Base-by-base conservation (phyloP, 2,113 vertebrate species). In the Catagonus wagneri region DNA sequence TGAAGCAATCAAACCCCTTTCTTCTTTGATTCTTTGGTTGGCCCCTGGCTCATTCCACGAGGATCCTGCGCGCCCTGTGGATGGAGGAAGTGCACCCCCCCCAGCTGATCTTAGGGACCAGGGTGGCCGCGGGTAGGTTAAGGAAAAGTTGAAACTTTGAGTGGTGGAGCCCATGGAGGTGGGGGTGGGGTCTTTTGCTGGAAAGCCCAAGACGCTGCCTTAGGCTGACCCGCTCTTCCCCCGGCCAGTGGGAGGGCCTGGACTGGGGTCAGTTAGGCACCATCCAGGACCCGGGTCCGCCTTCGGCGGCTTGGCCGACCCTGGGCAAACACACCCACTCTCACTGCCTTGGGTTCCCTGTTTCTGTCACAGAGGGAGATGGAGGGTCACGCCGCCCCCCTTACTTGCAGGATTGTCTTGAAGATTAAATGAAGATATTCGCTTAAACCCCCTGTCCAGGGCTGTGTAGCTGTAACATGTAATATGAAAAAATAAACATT, bases 131-230 rank as follows among this genome's bases (percentile, higher is more conserved):
- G 54, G n/a, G 32, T 3, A 68, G 52, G 3, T 14, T 25, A 54
- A 66, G 1, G 4, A 8, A 3, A 11, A 29, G 1, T 1, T 3
- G 66, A 44, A 65, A 50, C 36, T 8, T 39, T 7, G 56, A n/a
- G 34, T 50, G 16, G 5, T 0, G 16, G 36, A 16, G 15, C 5
- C 0, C n/a, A 14, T 0, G 8, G 17, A 12, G 36, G 2, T 10
- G 1, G n/a, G n/a, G n/a, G n/a, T n/a, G n/a, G n/a, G 0, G 27
- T 22, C 15, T 34, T 61, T 27, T 34, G 19, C 44, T 39, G 25
- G 1, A 13, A 34, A 34, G 29, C 11, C 36, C 14, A 50, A 29
- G 60, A 8, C 50, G 1, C 12, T 29, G 50, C 32, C 78, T 27
- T 3, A 4, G 19, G 7, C 23, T n/a, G 69, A 7, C 3, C 50